Evolutionary conservation across 2,797 vertebrate genomes (phyloP), one percentile per base, ranked within the genome.

Genomic region (Sparus aurata): DNA sequence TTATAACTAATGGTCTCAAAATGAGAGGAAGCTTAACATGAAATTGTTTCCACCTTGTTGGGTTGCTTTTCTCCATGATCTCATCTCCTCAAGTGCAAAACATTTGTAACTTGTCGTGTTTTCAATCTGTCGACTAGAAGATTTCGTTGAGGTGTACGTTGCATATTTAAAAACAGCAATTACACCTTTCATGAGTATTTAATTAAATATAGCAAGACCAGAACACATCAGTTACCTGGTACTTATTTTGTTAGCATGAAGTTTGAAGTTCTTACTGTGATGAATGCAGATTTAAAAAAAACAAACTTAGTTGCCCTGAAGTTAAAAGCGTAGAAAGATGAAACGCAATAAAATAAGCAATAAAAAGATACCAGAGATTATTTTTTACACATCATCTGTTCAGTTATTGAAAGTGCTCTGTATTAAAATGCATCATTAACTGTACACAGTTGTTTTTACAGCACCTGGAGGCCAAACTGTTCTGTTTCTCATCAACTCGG

Each of bases 371-470:
- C 2, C 43, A 50, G 58, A 43, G 34, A 73, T 34, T n/a, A 38
- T 23, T 13, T 55, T 63, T 73, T 73, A n/a, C 17, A 73, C 55
- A 27, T 25, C 47, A 45, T 52, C 61, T 58, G 22, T 12, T 61
- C 27, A 49, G 30, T 1, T 47, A 34, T n/a, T 68, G 63, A 71
- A 47, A 22, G 15, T 47, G 25, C 38, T 64, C n/a, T 12, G 7
- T 12, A 49, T 59, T 43, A 23, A 71, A 75, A 63, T 43, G 52
- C 64, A 49, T 47, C 53, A 76, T 81, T 67, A 58, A 58, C 45
- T 61, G 52, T 1, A n/a, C 17, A 27, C 13, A 16, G 1, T 22
- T 22, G 15, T 53, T 58, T 65, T 50, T 58, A 46, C 5, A 15
- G 38, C 0, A 46, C 12, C 46, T 15, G 2, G 27, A 43, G 43